phyloP scores from a whole-genome alignment of 2,888 invertebrate genomes.

The Troglohyphantes excavatus region DNA sequence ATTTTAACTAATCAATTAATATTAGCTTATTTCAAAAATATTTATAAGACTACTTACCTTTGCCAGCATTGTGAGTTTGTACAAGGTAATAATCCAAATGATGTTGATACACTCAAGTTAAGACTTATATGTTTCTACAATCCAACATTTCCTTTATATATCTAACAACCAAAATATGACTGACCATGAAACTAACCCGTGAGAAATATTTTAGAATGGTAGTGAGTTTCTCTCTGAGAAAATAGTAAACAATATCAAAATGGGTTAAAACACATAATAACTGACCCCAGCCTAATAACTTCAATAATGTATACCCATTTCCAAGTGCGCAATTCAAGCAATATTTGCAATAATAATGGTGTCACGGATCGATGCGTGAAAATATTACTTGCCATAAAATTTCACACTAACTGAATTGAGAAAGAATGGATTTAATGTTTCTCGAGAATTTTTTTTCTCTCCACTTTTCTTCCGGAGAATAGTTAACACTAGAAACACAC shows the following conservation, averaged over 20 bases:
- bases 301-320: background rate
- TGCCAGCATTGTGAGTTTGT: constrained; percentile 14
- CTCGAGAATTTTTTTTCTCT: too few relatives aligned
- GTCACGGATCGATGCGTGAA: constrained; percentile 1
- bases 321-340: background rate
- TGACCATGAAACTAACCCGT: constrained; percentile 36
- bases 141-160: constrained; percentile 16
- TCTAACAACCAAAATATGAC: background rate
- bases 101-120: background rate
- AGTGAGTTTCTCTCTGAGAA: background rate
- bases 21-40: background rate
- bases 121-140: background rate
- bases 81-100: constrained; percentile 27
- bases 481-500: too few relatives aligned
- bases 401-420: constrained; percentile 23
- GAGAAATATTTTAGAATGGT: background rate
- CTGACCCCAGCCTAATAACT: background rate
- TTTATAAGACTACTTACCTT: background rate
- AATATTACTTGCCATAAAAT: background rate
- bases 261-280: constrained; percentile 24
- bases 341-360: background rate
- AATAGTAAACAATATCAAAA: constrained; percentile 8
- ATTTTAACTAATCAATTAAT: background rate
- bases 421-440: background rate
- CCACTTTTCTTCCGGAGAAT: too few relatives aligned